Conservation (phyloP, 2,113 vertebrate genomes). For the Alaudala cheleensis region DNA sequence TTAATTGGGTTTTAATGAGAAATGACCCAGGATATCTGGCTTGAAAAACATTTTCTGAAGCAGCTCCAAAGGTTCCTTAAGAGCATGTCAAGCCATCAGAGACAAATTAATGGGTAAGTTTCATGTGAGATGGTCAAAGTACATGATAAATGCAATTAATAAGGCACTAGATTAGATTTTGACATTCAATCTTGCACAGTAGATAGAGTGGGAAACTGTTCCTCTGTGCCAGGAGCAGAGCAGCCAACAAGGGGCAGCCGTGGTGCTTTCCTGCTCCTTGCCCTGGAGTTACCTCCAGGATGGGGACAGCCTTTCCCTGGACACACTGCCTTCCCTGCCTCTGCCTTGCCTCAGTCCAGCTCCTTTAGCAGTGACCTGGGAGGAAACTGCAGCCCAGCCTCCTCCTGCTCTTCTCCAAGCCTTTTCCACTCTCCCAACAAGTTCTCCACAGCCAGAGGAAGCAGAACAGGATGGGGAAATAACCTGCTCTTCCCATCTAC, state of each 20-base stretch:
- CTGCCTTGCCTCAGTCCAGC: background rate
- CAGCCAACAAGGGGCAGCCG: background rate
- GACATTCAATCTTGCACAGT: background rate
- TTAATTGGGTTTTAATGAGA: background rate
- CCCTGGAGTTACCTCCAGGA: background rate
- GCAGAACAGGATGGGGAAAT: background rate
- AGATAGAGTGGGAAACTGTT: background rate
- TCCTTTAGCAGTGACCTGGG: background rate
- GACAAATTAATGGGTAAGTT: background rate
- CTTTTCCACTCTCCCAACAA: background rate
- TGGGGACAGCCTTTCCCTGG: background rate
- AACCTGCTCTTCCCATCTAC: background rate
- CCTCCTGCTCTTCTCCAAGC: background rate
- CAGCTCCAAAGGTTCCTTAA: background rate
- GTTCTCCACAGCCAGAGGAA: background rate
- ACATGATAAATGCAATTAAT: slow-evolving; percentile 30
- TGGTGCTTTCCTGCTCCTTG: background rate
- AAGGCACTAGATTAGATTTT: background rate
- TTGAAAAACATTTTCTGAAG: background rate
- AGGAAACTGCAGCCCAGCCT: background rate
- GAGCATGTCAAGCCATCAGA: background rate
- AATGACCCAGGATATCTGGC: background rate
- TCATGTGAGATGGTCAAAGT: background rate
- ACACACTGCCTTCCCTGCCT: background rate
- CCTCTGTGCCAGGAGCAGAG: background rate